phyloP scores from a whole-genome alignment of 2,888 invertebrate genomes.

The Harpalus rubripes region DNA sequence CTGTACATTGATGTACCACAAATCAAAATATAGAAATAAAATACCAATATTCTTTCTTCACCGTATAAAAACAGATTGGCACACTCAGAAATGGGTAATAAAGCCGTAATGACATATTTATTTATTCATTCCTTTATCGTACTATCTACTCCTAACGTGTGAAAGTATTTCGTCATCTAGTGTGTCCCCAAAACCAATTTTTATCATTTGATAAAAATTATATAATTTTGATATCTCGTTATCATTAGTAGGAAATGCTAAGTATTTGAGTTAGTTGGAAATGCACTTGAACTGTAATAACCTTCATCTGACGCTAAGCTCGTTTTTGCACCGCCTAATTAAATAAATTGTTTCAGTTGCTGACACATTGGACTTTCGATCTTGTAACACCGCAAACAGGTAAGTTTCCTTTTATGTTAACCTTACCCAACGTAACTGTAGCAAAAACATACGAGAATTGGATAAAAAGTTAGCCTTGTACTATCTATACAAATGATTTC shows the following conservation, averaged over 20 bases:
- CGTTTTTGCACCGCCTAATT: conserved; percentile 37
- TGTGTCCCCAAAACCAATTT: neutral
- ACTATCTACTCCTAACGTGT: neutral
- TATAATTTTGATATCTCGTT: neutral
- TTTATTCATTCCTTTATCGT: no score
- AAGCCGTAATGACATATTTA: no score
- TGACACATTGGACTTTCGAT: conserved; percentile 43
- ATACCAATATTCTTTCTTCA: no score
- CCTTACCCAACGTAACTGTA: conserved; percentile 41
- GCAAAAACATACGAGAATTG: conserved; percentile 21
- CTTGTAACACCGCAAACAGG: conserved; percentile 34
- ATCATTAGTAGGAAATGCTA: neutral
- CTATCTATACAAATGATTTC: conserved; percentile 62
- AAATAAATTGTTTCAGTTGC: conserved; percentile 59
- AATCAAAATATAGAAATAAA: no score
- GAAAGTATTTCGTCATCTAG: neutral
- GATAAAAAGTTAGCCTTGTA: conserved; percentile 50
- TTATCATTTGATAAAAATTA: conserved; percentile 6
- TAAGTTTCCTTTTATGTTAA: conserved; percentile 57
- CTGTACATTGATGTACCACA: no score
- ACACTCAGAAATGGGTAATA: no score
- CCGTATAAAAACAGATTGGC: no score
- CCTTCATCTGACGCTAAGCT: conserved; percentile 35
- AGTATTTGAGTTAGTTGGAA: neutral
- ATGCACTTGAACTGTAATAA: conserved; percentile 52